Percentiles rank a stretch among this genome's conserved stretches.
Conservation (phyloP, 1,140 invertebrate species). For the Bombus confusus region DNA sequence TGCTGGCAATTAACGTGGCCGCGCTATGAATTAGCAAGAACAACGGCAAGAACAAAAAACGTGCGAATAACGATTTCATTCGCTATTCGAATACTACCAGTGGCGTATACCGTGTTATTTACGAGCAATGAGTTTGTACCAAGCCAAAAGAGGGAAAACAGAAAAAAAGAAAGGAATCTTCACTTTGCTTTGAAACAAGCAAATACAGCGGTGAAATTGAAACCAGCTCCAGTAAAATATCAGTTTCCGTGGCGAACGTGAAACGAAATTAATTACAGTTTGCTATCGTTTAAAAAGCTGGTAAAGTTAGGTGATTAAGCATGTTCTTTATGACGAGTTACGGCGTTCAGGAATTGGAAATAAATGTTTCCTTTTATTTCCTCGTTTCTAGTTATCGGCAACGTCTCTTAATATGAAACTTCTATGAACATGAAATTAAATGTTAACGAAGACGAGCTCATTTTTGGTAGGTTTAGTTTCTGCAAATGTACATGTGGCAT, state of each 20-base stretch:
- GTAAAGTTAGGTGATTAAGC: too few species aligned
- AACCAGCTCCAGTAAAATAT: neutral
- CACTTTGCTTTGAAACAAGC: neutral
- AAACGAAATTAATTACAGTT: neutral
- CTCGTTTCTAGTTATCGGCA: too few species aligned
- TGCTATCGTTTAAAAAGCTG: neutral
- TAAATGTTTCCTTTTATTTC: too few species aligned
- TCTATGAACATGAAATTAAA: too few species aligned
- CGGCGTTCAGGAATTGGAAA: too few species aligned
- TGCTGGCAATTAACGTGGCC: conserved; percentile 3
- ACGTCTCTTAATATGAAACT: too few species aligned
- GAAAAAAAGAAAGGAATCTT: neutral
- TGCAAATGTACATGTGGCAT: too few species aligned
- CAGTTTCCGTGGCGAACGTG: neutral
- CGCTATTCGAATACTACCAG: neutral
- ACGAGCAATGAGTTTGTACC: neutral
- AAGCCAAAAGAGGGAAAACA: neutral
- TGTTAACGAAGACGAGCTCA: too few species aligned
- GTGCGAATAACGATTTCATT: neutral
- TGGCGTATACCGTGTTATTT: neutral
- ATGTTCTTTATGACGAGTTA: too few species aligned
- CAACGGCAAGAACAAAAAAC: neutral
- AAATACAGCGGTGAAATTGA: neutral
- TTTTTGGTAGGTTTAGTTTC: too few species aligned
- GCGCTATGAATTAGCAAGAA: conserved; percentile 4